phyloP scores from a whole-genome alignment of 1,140 invertebrate genomes.

The Branchinecta lynchi region DNA sequence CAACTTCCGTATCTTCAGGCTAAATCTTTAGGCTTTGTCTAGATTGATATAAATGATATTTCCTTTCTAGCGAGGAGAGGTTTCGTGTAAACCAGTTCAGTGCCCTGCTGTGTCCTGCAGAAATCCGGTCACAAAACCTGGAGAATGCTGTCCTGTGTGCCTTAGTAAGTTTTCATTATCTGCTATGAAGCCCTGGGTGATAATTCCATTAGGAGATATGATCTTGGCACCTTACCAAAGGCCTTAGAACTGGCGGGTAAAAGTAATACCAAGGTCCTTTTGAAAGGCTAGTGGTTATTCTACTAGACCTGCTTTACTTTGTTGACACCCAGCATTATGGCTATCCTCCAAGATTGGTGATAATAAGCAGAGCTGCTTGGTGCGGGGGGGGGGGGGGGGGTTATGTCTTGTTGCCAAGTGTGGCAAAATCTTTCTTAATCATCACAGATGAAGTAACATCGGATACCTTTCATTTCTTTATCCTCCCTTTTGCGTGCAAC shows the following conservation, averaged over 20 bases:
- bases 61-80: slow-evolving; percentile 53
- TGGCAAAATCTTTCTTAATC: too few relatives aligned
- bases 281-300: not conserved
- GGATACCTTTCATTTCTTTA: too few relatives aligned
- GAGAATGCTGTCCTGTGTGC: slow-evolving; percentile 69
- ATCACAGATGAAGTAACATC: too few relatives aligned
- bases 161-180: slow-evolving; percentile 47
- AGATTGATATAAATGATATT: not conserved
- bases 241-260: not conserved
- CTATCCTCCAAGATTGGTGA: slow-evolving; percentile 15
- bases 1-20: too few relatives aligned
- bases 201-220: not conserved
- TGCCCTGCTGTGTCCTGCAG: slow-evolving; percentile 58
- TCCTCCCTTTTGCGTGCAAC: too few relatives aligned
- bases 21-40: too few relatives aligned
- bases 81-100: slow-evolving; percentile 57
- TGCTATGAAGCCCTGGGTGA: not conserved
- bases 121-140: slow-evolving; percentile 54
- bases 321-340: not conserved
- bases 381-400: not conserved
- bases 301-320: not conserved
- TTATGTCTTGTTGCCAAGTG: too few relatives aligned
- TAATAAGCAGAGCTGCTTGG: not conserved
- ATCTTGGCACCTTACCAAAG: not conserved
- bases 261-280: not conserved